Evolutionary conservation across 2,797 vertebrate genomes (phyloP).

Genomic region (Leptatherina wallacei): DNA sequence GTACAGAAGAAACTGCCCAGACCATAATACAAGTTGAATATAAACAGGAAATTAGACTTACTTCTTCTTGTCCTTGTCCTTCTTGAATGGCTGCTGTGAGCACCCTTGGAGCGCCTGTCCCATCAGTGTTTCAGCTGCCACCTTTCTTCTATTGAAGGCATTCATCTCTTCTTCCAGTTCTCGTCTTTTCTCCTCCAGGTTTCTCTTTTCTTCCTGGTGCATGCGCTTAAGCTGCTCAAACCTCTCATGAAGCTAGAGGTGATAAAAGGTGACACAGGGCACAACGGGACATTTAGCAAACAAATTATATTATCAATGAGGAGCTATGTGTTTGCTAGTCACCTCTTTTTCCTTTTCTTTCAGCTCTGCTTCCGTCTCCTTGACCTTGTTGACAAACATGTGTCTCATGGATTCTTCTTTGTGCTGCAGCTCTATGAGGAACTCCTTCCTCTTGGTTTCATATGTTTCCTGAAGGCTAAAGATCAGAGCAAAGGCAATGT

Average conservation of each 20-base stretch:
- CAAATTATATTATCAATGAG: not conserved
- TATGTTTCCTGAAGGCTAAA: constrained; percentile 95
- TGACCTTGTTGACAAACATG: constrained; percentile 98
- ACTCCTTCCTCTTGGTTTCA: constrained; percentile 94
- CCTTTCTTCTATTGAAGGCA: constrained; percentile 91
- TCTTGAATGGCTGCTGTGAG: constrained; percentile 88
- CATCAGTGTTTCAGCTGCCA: constrained; percentile 93
- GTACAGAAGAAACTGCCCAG: not conserved
- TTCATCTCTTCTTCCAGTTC: constrained; percentile 96
- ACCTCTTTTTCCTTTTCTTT: constrained; percentile 97
- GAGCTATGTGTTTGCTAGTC: constrained; percentile 3
- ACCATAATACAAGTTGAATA: not conserved
- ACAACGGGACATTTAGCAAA: constrained; percentile 20
- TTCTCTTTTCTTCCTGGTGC: constrained; percentile 96
- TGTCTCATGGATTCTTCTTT: constrained; percentile 98
- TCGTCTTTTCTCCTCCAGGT: constrained; percentile 92
- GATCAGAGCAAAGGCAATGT: constrained; percentile 14
- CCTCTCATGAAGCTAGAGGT: constrained; percentile 91
- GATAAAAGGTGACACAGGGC: not conserved
- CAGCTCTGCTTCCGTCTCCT: constrained; percentile 95
- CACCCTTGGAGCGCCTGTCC: constrained; percentile 90
- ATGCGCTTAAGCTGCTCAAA: constrained; percentile 95
- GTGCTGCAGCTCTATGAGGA: constrained; percentile 91
- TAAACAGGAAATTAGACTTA: constrained; percentile 77
- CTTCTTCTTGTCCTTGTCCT: constrained; percentile 98